Evolutionary conservation across 2,113 vertebrate genomes (phyloP), one percentile per base, ranked within the genome.

Genomic region (Ophiodon elongatus): DNA sequence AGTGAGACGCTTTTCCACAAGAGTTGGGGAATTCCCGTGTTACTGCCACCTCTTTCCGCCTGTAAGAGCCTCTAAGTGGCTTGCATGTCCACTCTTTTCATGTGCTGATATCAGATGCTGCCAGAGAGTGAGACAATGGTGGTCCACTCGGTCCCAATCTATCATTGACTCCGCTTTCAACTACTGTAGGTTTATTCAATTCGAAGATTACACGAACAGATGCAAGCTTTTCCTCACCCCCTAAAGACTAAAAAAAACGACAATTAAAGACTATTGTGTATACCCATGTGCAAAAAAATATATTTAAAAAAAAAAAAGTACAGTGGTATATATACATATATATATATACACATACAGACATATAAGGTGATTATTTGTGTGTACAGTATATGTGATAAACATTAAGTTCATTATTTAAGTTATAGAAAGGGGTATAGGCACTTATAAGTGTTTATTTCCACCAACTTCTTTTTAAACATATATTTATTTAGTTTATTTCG

Each of bases 11-110:
- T 15, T 77, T 79, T 85, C 85, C 77, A 86, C 54, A 65, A 41
- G 65, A 83, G 71, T 65, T 23, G 64, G 82, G 93, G 89, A 87
- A 88, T 89, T 89, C 90, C 92, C 84, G 19, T 25, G 25, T 84
- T 67, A 14, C 33, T 64, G 76, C 85, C 75, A 76, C 71, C 86
- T 84, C 83, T 62, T 67, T 88, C 71, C 52, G 2, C 80, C 85
- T 85, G 84, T 29, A 59, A 82, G 76, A 77, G 83, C 56, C 31
- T 65, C 39, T 74, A 70, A 89, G 85, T 82, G 80, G 82, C 79
- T 85, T 73, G 47, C 79, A 66, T 77, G 77, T 74, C 59, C 86
- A 88, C 60, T 11, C 86, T 88, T 89, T 90, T 88, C 85, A 91
- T 88, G 85, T 45, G 7, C 52, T 27, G 79, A 52, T 91, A 88